phyloP scores from a whole-genome alignment of 2,888 invertebrate genomes.

The Sabatieria punctata region DNA sequence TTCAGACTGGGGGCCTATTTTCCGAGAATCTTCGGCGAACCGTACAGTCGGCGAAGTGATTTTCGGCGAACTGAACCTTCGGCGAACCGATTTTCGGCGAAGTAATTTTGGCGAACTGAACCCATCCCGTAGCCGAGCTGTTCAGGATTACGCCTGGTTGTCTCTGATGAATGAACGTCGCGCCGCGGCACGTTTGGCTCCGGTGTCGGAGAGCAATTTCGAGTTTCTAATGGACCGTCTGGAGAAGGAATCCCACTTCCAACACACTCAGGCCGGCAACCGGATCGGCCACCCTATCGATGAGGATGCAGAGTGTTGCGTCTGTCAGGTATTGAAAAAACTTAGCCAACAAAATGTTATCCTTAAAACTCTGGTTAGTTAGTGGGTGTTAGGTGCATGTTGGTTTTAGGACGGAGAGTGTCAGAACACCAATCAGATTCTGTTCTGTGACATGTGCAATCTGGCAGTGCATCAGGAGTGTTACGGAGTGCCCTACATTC shows the following conservation, averaged over 20 bases:
- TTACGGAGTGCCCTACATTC: slow-evolving; percentile 91
- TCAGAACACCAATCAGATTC: slow-evolving; percentile 90
- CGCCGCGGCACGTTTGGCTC: slow-evolving; percentile 32
- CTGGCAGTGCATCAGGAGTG: slow-evolving; percentile 96
- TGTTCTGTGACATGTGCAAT: slow-evolving; percentile 99
- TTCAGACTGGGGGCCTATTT: too few species aligned
- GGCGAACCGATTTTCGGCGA: too few species aligned
- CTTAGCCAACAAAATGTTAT: neutral
- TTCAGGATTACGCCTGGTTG: slow-evolving; percentile 72
- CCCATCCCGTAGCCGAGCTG: slow-evolving; percentile 55
- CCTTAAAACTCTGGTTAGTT: too few species aligned
- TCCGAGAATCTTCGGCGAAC: too few species aligned
- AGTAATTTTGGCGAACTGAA: slow-evolving; percentile 95
- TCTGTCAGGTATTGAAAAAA: slow-evolving; percentile 73
- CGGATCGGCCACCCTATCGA: slow-evolving; percentile 9
- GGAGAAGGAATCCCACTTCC: slow-evolving; percentile 92
- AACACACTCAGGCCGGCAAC: slow-evolving; percentile 30
- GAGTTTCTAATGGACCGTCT: slow-evolving; percentile 91
- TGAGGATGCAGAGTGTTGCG: slow-evolving; percentile 71
- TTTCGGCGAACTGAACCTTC: too few species aligned
- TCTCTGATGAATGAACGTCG: slow-evolving; percentile 68
- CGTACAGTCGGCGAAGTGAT: too few species aligned
- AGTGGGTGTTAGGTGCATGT: too few species aligned
- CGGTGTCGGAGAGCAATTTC: slow-evolving; percentile 69
- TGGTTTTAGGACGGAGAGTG: slow-evolving; percentile 96